A percentile compares a stretch with the other conserved stretches of the same genome.
Evolutionary conservation across 2,888 invertebrate species (phyloP).

Genomic region (Strigamia transsilvanica): DNA sequence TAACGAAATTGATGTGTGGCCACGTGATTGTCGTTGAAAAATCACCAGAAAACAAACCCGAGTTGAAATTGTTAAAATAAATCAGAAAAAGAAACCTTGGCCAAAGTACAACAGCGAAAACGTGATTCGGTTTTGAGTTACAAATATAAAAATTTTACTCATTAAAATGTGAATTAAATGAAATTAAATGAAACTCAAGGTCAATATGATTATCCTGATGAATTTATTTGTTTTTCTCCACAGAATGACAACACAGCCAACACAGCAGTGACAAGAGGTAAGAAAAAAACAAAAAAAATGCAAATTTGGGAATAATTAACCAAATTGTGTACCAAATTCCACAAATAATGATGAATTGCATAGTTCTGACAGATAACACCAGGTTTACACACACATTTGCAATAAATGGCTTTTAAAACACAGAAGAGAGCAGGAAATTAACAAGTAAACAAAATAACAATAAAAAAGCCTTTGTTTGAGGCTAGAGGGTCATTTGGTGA

Average conservation of each 20-base stretch:
- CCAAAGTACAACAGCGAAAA: not conserved
- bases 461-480: not conserved
- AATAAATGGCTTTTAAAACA: not conserved
- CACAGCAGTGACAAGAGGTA: not conserved
- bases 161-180: not conserved
- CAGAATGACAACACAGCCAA: conserved; percentile 18
- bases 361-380: not conserved
- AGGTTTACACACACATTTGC: not conserved
- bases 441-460: not conserved
- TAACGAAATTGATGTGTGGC: not conserved
- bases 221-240: not conserved
- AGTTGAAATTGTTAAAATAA: not conserved
- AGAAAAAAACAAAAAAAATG: too few relatives aligned
- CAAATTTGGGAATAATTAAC: not conserved
- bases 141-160: not conserved
- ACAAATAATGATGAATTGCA: not conserved
- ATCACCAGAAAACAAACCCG: not conserved
- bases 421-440: not conserved
- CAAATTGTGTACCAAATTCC: not conserved
- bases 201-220: not conserved
- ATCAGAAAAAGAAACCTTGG: not conserved
- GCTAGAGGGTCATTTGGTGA: not conserved
- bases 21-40: not conserved
- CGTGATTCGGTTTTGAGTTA: not conserved
- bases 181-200: too few relatives aligned